These are phyloP conservation scores for Venustaconcha ellipsiformis DNA, from an alignment of 1,140 invertebrate genomes.

Conservation along the genomic window DNA sequence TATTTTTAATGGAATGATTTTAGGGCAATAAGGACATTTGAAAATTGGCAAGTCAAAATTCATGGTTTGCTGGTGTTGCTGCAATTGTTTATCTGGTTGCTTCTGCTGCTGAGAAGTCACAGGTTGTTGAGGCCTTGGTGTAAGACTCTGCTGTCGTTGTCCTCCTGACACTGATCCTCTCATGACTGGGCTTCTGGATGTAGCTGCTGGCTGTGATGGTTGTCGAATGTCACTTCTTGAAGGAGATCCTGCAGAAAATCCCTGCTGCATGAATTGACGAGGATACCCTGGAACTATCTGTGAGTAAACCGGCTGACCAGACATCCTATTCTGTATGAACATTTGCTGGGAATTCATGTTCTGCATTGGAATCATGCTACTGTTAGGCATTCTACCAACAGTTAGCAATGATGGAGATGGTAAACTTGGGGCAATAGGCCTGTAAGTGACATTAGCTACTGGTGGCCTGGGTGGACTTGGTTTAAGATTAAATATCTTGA, in stretches of 20 bases:
- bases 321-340: constrained; percentile 13
- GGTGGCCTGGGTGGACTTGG: constrained; percentile 23
- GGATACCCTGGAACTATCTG: constrained; percentile 13
- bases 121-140: background rate
- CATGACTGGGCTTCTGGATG: background rate
- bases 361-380: constrained; percentile 6
- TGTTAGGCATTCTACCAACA: constrained; percentile 18
- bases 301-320: constrained; percentile 15
- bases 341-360: no score
- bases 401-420: constrained; percentile 14
- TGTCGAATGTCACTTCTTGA: background rate
- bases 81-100: background rate
- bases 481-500: constrained; percentile 49
- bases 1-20: constrained; percentile 18
- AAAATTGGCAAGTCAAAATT: constrained; percentile 13
- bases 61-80: constrained; percentile 3
- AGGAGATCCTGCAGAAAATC: constrained; percentile 17
- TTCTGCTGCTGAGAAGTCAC: background rate
- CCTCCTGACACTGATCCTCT: background rate
- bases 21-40: constrained; percentile 29
- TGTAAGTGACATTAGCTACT: background rate
- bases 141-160: background rate
- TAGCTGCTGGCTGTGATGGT: background rate
- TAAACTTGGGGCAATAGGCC: constrained; percentile 16
- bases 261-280: no score